Percentiles rank a stretch among this genome's conserved stretches.
phyloP scores from a whole-genome alignment of 2,888 invertebrate genomes.

The Celastrina argiolus region DNA sequence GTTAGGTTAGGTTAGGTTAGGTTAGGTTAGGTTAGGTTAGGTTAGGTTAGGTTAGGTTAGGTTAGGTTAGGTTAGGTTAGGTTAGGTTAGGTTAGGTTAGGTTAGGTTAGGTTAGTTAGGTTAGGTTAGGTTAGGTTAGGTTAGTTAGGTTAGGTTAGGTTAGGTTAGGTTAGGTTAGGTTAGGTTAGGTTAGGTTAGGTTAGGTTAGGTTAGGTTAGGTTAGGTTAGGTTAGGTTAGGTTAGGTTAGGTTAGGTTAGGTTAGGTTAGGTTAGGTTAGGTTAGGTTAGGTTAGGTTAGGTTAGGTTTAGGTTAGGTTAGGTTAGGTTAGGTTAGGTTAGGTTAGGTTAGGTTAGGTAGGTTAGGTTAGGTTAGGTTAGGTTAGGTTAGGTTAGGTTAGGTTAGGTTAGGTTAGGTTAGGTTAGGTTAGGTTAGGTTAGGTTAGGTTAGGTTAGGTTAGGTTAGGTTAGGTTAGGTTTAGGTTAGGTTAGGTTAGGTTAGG shows the following conservation, averaged over 20 bases:
- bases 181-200: slow-evolving; percentile 28
- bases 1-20: slow-evolving; percentile 24
- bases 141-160: slow-evolving; percentile 35
- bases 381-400: slow-evolving; percentile 34
- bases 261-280: no score
- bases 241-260: no score
- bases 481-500: slow-evolving; percentile 30
- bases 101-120: slow-evolving; percentile 27
- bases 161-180: slow-evolving; percentile 31
- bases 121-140: slow-evolving; percentile 27
- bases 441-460: slow-evolving; percentile 26
- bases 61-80: slow-evolving; percentile 24
- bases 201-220: slow-evolving; percentile 27
- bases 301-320: slow-evolving; percentile 27
- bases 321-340: slow-evolving; percentile 26
- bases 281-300: no score
- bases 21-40: slow-evolving; percentile 28
- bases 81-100: slow-evolving; percentile 29
- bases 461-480: slow-evolving; percentile 29
- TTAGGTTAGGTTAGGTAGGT: slow-evolving; percentile 32
- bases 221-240: slow-evolving; percentile 26
- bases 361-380: no score
- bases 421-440: slow-evolving; percentile 25
- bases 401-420: slow-evolving; percentile 33
- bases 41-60: slow-evolving; percentile 26